Percentiles rank a stretch among this genome's conserved stretches.
Conservation (phyloP, 2,797 vertebrate genomes). For the Alcedo quadribrachys region DNA sequence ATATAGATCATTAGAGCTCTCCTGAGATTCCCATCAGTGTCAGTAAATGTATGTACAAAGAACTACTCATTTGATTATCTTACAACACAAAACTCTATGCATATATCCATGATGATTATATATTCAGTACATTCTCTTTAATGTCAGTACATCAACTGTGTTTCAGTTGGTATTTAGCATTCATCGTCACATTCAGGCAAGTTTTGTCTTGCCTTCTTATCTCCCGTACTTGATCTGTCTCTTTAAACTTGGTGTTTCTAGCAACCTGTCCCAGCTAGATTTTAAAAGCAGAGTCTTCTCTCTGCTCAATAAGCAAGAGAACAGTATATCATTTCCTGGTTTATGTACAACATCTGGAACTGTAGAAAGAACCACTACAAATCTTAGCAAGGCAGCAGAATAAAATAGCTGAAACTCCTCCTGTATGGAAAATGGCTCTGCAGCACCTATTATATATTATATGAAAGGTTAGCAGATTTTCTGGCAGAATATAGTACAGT, state of each 20-base stretch:
- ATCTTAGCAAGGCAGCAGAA: constrained; percentile 29
- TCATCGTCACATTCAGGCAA: not conserved
- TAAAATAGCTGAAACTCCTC: constrained; percentile 17
- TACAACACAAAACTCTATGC: constrained; percentile 29
- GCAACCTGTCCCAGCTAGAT: constrained; percentile 2
- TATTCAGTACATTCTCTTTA: constrained; percentile 39
- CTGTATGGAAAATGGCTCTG: not conserved
- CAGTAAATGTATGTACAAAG: constrained; percentile 18
- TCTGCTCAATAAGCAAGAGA: constrained; percentile 30
- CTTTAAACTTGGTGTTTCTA: constrained; percentile 38
- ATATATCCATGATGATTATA: constrained; percentile 32
- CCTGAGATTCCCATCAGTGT: not conserved
- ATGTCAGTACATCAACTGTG: constrained; percentile 12
- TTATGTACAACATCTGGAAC: constrained; percentile 30
- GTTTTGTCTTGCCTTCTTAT: constrained; percentile 39
- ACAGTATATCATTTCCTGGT: not conserved
- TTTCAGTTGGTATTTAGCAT: constrained; percentile 22
- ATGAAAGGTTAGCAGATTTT: constrained; percentile 23
- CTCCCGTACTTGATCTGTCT: constrained; percentile 31
- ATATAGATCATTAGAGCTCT: constrained; percentile 6
- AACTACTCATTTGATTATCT: constrained; percentile 20
- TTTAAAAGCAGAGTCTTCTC: constrained; percentile 41
- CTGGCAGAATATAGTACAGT: constrained; percentile 11
- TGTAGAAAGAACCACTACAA: not conserved
- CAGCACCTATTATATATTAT: not conserved